Evolutionary conservation across 2,113 vertebrate species (phyloP), one percentile per base, ranked within the genome.

Genomic region (Cranoglanis bouderius): DNA sequence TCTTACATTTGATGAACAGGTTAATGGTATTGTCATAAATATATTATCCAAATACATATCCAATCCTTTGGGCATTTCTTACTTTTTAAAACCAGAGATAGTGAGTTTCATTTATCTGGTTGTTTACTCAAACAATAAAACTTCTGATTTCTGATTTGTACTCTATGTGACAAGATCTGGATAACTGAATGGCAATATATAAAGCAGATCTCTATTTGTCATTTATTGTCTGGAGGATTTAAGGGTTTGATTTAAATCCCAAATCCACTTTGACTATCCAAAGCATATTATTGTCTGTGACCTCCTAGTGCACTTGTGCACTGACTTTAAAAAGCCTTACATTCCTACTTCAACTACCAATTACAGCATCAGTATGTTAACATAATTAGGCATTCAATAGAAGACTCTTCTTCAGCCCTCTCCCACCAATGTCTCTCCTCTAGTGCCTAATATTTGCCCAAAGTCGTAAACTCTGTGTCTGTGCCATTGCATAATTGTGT

Each of bases 401-500:
- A 86, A 86, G 38, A 24, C 78, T 19, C 21, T 78, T 49, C 49
- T 88, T 24, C 18, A 84, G 57, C 67, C 67, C 83, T 85, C 63
- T 24, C 65, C 63, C 38, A 84, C 24, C 40, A 77, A 6, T 40
- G 70, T 74, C 18, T 72, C 16, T 74, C 6, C 35, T 74, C 24
- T 4, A 46, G 24, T 77, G 21, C 74, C 40, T 43, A 77, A 77
- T 46, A 77, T 29, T 77, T 77, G 40, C 38, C 40, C 38, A 46
- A 75, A 75, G 40, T 77, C 84, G 40, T 70, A 85, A 77, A 67
- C 86, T 59, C 32, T 80, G 89, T 92, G 90, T 92, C 87, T 14
- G 65, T 92, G 90, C 88, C 89, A 46, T 86, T 87, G 88, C 91
- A 89, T 95, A 94, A 95, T 94, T 93, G 93, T 93, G 92, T 94